Percentiles rank a stretch among this genome's conserved stretches.
Conservation (phyloP, 2,797 vertebrate genomes). For the Manis javanica region DNA sequence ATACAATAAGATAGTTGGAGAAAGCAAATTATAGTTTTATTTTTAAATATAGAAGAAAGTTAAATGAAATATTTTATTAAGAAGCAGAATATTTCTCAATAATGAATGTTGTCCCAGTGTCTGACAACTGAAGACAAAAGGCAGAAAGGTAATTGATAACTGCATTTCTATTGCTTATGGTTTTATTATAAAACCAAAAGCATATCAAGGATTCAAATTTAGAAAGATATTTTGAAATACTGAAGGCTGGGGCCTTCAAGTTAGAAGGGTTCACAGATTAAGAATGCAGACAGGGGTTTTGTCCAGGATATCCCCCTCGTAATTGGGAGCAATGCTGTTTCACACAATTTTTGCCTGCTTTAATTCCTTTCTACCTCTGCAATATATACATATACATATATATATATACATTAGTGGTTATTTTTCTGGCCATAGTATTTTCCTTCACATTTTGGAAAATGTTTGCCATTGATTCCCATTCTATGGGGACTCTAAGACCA, state of each 20-base stretch:
- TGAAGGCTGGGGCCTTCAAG: not conserved
- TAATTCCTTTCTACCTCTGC: not conserved
- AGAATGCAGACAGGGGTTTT: not conserved
- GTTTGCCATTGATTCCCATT: not conserved
- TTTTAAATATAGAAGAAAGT: conserved; percentile 65
- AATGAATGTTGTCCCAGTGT: conserved; percentile 15
- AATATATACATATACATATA: not conserved
- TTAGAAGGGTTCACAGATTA: not conserved
- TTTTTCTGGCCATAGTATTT: conserved; percentile 6
- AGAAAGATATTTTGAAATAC: conserved; percentile 18
- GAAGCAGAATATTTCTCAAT: conserved; percentile 56
- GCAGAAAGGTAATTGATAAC: conserved; percentile 44
- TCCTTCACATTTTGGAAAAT: conserved; percentile 46
- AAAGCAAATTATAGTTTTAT: conserved; percentile 55
- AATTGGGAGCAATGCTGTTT: not conserved
- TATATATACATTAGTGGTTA: not conserved
- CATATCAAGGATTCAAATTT: conserved; percentile 4
- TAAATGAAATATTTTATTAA: conserved; percentile 57
- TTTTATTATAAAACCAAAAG: conserved; percentile 55
- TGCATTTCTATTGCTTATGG: not conserved
- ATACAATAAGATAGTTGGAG: conserved; percentile 62
- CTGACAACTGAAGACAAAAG: conserved; percentile 65
- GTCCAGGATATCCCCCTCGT: not conserved
- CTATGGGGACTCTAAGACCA: not conserved
- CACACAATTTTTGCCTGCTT: not conserved